Conservation (phyloP, 2,888 invertebrate genomes). For the Bugulina stolonifera region DNA sequence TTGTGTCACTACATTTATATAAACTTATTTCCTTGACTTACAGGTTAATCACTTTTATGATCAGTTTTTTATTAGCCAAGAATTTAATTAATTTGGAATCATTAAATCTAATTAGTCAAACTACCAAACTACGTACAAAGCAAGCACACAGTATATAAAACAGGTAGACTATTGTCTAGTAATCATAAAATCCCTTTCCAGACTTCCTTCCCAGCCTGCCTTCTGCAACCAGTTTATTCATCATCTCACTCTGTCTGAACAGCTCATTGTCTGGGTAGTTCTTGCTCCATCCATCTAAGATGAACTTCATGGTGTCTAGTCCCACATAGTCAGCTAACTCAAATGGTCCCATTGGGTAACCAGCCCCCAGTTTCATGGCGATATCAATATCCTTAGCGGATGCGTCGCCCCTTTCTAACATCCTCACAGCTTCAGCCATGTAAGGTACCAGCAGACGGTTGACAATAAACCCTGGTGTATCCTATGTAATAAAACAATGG, state of each 20-base stretch:
- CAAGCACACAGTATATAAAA: too few species aligned
- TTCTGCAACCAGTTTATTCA: constrained; percentile 67
- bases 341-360: constrained; percentile 80
- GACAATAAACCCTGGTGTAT: constrained; percentile 86
- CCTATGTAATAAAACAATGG: constrained; percentile 55
- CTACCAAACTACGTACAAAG: too few species aligned
- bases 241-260: constrained; percentile 60
- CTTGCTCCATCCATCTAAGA: constrained; percentile 73
- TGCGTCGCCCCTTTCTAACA: constrained; percentile 70
- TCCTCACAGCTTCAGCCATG: constrained; percentile 70
- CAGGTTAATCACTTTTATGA: too few species aligned
- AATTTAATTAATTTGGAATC: too few species aligned
- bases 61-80: too few species aligned
- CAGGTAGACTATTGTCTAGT: too few species aligned
- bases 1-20: too few species aligned
- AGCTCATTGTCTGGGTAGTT: constrained; percentile 65
- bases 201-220: constrained; percentile 75
- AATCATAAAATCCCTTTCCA: constrained; percentile 80
- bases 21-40: too few species aligned
- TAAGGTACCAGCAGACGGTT: constrained; percentile 80
- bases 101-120: too few species aligned
- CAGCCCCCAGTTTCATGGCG: constrained; percentile 81
- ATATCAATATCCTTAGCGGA: constrained; percentile 73
- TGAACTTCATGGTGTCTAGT: constrained; percentile 70
- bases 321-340: constrained; percentile 79